Evolutionary conservation across 2,797 vertebrate genomes (phyloP).

Genomic region (Mus spretus): DNA sequence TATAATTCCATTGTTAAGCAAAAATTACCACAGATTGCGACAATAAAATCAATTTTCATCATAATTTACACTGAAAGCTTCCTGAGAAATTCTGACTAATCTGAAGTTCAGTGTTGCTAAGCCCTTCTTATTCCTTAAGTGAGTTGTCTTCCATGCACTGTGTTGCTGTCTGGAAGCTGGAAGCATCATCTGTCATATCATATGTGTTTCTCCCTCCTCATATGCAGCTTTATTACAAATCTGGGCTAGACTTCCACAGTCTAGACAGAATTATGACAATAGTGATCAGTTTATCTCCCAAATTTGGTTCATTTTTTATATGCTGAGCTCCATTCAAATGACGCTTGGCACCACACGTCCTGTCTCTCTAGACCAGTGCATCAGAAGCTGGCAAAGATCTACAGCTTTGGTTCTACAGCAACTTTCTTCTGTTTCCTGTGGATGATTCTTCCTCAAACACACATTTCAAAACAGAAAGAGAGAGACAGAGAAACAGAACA

Average conservation of each 20-base stretch:
- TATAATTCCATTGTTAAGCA: background rate
- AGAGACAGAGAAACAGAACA: background rate
- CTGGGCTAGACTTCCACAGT: background rate
- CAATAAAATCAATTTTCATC: constrained; percentile 47
- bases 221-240: background rate
- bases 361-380: background rate
- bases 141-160: background rate
- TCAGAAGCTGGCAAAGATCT: background rate
- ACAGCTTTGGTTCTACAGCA: rapidly evolving
- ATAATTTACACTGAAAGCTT: background rate
- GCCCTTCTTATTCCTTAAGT: background rate
- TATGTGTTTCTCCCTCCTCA: background rate
- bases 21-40: background rate
- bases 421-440: background rate
- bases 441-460: background rate
- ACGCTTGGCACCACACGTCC: background rate
- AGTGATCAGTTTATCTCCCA: background rate
- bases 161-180: background rate
- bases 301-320: background rate
- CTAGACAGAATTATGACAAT: background rate
- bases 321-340: background rate
- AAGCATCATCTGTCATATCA: background rate
- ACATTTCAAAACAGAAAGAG: background rate
- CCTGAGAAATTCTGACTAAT: background rate
- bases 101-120: background rate